These are phyloP conservation scores for Perdita meconis DNA, from an alignment of 2,888 invertebrate species.

Conservation along the genomic window DNA sequence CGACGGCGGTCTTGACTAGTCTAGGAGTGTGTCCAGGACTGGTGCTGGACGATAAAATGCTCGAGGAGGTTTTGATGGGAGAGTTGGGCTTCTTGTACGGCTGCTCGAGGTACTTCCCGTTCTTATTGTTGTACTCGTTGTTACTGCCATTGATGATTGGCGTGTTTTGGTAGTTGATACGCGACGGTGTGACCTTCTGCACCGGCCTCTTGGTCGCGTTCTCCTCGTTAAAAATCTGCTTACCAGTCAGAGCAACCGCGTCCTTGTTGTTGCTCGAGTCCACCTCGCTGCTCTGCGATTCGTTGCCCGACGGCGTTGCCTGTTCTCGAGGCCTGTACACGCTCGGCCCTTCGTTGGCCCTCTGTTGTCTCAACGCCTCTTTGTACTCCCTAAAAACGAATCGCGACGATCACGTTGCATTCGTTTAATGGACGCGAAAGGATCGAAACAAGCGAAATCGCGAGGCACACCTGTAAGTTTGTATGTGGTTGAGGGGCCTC, in stretches of 20 bases:
- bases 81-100: constrained; percentile 89
- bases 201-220: constrained; percentile 88
- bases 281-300: constrained; percentile 74
- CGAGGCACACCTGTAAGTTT: constrained; percentile 91
- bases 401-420: neutral
- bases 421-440: neutral
- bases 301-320: constrained; percentile 85
- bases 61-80: constrained; percentile 87
- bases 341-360: constrained; percentile 89
- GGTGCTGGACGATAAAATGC: constrained; percentile 86
- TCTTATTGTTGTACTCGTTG: constrained; percentile 79
- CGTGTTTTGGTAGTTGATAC: constrained; percentile 85
- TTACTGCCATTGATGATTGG: constrained; percentile 80
- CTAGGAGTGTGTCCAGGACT: constrained; percentile 83
- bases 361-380: constrained; percentile 94
- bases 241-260: constrained; percentile 63
- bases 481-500: constrained; percentile 88
- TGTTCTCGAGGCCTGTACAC: constrained; percentile 90
- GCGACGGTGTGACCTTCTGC: constrained; percentile 92
- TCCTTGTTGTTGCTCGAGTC: constrained; percentile 68
- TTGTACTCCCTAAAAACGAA: constrained; percentile 90
- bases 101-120: constrained; percentile 80
- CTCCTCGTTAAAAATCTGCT: constrained; percentile 83
- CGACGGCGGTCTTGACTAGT: constrained; percentile 86
- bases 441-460: no score